A percentile compares a stretch with the other conserved stretches of the same genome.
phyloP scores from a whole-genome alignment of 1,140 invertebrate genomes.

The Papilio dardanus region DNA sequence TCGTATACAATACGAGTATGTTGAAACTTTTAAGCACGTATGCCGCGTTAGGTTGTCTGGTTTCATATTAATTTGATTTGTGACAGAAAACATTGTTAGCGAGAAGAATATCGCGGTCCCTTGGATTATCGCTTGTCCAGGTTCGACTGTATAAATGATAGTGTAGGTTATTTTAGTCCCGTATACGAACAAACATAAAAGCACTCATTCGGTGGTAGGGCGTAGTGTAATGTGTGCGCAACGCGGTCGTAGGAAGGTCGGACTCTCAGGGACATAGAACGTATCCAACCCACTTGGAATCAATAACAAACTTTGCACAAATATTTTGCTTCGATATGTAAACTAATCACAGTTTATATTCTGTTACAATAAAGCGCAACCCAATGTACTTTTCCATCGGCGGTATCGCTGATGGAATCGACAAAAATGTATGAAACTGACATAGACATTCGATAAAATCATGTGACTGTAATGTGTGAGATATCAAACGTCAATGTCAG shows the following conservation, averaged over 20 bases:
- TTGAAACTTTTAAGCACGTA: not conserved
- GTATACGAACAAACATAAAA: not conserved
- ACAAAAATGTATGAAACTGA: too few relatives aligned
- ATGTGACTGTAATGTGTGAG: too few relatives aligned
- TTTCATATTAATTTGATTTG: not conserved
- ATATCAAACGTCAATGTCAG: too few relatives aligned
- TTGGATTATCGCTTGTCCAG: too few relatives aligned
- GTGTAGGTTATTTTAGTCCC: not conserved
- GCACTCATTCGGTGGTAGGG: not conserved
- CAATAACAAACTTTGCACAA: constrained; percentile 11
- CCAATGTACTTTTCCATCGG: too few relatives aligned
- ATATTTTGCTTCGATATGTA: constrained; percentile 5
- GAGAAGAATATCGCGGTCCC: too few relatives aligned
- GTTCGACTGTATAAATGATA: not conserved
- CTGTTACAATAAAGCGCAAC: not conserved
- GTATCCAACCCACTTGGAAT: not conserved
- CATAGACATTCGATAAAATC: too few relatives aligned
- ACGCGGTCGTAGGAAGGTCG: constrained; percentile 2
- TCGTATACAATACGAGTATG: not conserved
- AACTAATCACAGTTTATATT: not conserved
- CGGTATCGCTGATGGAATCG: too few relatives aligned
- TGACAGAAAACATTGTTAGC: too few relatives aligned
- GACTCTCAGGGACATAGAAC: not conserved
- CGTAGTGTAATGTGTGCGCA: not conserved
- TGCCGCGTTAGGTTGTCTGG: not conserved